Evolutionary conservation across 1,140 invertebrate species (phyloP).

Genomic region (Subanguina moxae): DNA sequence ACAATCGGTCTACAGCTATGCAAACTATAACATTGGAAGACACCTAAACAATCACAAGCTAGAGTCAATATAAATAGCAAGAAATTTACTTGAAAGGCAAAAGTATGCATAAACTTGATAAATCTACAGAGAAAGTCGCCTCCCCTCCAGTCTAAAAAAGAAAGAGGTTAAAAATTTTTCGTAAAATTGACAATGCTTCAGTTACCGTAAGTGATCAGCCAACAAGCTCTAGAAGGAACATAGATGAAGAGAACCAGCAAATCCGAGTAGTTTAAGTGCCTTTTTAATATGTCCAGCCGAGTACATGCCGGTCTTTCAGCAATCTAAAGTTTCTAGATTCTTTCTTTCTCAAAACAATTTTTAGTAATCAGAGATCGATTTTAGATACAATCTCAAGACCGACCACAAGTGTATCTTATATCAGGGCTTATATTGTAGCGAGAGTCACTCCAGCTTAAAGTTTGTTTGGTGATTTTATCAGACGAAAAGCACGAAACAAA

Average conservation of each 20-base stretch:
- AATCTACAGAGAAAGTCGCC: slow-evolving; percentile 55
- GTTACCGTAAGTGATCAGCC: slow-evolving; percentile 37
- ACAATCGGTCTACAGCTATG: slow-evolving; percentile 62
- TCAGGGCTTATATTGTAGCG: too few relatives aligned
- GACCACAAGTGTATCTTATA: too few relatives aligned
- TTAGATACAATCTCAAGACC: too few relatives aligned
- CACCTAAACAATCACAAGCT: slow-evolving; percentile 34
- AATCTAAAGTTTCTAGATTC: slow-evolving; percentile 52
- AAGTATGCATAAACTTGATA: slow-evolving; percentile 55
- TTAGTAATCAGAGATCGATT: too few relatives aligned
- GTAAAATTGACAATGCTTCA: not conserved
- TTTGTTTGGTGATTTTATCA: too few relatives aligned
- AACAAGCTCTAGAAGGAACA: slow-evolving; percentile 53
- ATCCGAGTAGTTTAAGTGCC: slow-evolving; percentile 57
- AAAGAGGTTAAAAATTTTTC: not conserved
- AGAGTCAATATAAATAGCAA: slow-evolving; percentile 4
- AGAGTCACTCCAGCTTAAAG: too few relatives aligned
- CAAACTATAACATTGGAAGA: slow-evolving; percentile 65
- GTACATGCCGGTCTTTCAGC: slow-evolving; percentile 48
- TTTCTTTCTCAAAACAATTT: too few relatives aligned
- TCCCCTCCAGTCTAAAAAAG: slow-evolving; percentile 48
- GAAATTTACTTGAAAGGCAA: slow-evolving; percentile 53
- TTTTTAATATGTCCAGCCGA: slow-evolving; percentile 54
- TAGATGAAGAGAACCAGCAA: slow-evolving; percentile 56
- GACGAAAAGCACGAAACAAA: too few relatives aligned